Base-by-base conservation (phyloP, 2,797 vertebrate species). In the Myotis planiceps region DNA sequence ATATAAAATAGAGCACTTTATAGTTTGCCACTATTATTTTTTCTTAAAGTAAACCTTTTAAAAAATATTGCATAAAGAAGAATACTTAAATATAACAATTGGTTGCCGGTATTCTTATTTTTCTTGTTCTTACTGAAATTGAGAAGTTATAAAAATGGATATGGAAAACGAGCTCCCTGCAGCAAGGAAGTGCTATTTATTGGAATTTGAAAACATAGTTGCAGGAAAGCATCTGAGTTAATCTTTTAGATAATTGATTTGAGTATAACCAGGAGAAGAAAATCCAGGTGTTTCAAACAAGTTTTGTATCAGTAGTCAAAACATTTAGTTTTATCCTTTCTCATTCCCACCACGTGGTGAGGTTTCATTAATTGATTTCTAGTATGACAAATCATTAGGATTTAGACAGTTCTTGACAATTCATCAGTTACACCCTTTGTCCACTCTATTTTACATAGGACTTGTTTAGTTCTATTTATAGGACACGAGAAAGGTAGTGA, bases 201-300 rank as follows among this genome's bases (percentile, higher is more conserved):
- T 80, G 63, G 51, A 69, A 68, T 92, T 96, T 81, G 69, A 91
- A 83, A 86, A 66, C 29, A 65, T 8, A 60, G 45, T 86, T 91
- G 32, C 27, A 78, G 16, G 75, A 84, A 86, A 58, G n/a, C 25
- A 83, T 87, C 19, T 83, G 15, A 90, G 29, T 88, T 95, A 72
- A 45, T 82, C 34, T 91, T 95, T 88, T 53, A 78, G 32, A 18
- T 95, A 92, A 63, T 72, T 76, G 69, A 83, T 90, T 92, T 94
- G 51, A 92, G 4, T 95, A 53, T 90, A 93, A 66, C 91, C 51
- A 79, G 58, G 72, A 81, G 79, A 86, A 92, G 76, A 81, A 87
- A 86, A 89, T 94, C 1, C 5, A 51, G 12, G 53, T 91, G n/a
- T 96, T 92, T 90, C 93, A 76, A 92, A 76, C 78, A 78, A 90